Evolutionary conservation across 2,888 invertebrate species (phyloP).

Genomic region (Altica lythri): DNA sequence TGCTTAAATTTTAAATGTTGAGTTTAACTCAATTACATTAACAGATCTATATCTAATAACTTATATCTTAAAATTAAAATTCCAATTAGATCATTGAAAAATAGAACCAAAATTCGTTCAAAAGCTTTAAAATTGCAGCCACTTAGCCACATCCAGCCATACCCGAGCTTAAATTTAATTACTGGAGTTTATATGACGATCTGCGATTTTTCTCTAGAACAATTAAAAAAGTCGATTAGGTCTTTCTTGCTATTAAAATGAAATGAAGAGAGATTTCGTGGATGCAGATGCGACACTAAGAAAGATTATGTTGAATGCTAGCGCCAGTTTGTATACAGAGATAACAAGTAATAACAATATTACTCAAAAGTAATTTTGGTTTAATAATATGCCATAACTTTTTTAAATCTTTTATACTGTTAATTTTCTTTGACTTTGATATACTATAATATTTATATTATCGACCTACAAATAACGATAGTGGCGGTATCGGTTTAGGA

Average conservation of each 20-base stretch:
- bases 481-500: no score
- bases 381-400: no score
- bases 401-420: no score
- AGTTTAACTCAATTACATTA: no score
- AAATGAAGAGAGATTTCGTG: constrained; percentile 6
- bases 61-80: constrained; percentile 6
- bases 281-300: constrained; percentile 7
- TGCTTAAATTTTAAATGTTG: no score
- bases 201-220: constrained; percentile 35
- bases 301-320: constrained; percentile 7
- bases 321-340: background rate
- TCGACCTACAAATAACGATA: no score
- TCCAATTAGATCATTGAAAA: constrained; percentile 12
- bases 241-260: constrained; percentile 23
- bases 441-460: no score
- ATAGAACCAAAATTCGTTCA: background rate
- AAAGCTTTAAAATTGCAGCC: background rate
- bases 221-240: constrained; percentile 47
- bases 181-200: constrained; percentile 41
- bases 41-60: background rate
- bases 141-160: no score
- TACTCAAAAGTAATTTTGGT: no score
- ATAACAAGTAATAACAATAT: no score
- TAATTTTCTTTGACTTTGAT: no score
- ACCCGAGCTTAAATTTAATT: constrained; percentile 37